Conservation (phyloP, 2,797 vertebrate species). For the Enteromius fasciolatus region DNA sequence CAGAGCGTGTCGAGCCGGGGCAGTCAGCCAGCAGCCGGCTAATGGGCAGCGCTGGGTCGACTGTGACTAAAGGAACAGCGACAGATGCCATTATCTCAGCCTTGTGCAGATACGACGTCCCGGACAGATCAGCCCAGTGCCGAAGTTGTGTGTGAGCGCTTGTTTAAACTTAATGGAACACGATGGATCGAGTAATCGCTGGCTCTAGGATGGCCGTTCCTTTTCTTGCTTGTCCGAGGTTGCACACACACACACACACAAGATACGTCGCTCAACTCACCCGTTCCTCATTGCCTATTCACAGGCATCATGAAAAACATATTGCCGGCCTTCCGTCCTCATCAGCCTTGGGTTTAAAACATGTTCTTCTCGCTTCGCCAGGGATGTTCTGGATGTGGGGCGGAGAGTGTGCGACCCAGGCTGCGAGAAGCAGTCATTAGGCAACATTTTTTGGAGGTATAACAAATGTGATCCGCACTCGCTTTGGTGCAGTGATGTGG, state of each 20-base stretch:
- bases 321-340: slow-evolving; percentile 70
- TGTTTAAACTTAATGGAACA: slow-evolving; percentile 77
- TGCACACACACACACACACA: slow-evolving; percentile 19
- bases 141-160: slow-evolving; percentile 49
- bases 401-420: slow-evolving; percentile 58
- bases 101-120: slow-evolving; percentile 75
- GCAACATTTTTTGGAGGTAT: slow-evolving; percentile 68
- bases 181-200: slow-evolving; percentile 77
- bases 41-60: slow-evolving; percentile 74
- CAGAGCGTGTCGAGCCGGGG: slow-evolving; percentile 68
- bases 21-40: slow-evolving; percentile 74
- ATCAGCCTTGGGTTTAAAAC: slow-evolving; percentile 72
- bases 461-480: slow-evolving; percentile 78
- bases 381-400: slow-evolving; percentile 78
- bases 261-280: slow-evolving; percentile 64
- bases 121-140: slow-evolving; percentile 62
- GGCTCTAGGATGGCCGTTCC: slow-evolving; percentile 70
- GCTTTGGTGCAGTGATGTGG: slow-evolving; percentile 76
- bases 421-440: slow-evolving; percentile 70
- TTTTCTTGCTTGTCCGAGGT: slow-evolving; percentile 64
- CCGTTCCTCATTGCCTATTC: slow-evolving; percentile 69
- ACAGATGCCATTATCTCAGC: slow-evolving; percentile 81
- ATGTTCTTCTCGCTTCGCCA: slow-evolving; percentile 71
- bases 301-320: slow-evolving; percentile 69
- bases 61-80: slow-evolving; percentile 77